Base-by-base conservation (phyloP, 2,888 invertebrate species). In the Leucophenga maculata region DNA sequence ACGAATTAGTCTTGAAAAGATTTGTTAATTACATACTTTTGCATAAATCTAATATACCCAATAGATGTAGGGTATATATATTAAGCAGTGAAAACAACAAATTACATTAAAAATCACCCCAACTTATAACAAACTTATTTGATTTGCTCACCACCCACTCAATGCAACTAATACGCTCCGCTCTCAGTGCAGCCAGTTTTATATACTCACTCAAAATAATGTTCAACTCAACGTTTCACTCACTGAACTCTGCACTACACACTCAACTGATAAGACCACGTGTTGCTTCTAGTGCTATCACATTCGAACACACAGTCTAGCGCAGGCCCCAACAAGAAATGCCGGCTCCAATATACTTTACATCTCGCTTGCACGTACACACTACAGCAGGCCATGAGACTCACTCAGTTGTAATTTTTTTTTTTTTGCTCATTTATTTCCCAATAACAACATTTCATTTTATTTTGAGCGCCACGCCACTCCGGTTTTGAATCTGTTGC, bases 401-500 rank as follows among this genome's bases (percentile, higher is more conserved):
- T 57, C 57, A 16, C 14, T 32, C 59, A 59, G 8, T 1, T 11
- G 14, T 14, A 26, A n/a, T n/a, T n/a, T n/a, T n/a, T n/a, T n/a
- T n/a, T 20, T 32, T 39, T 6, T 67, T 71, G 66, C 68, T 74
- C 72, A 68, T 66, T 74, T 68, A 69, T 69, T 69, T 66, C 74
- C 69, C 69, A 69, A 14, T 8, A 60, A 31, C 60, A 60, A 60
- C 39, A 60, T 72, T 75, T 26, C 26, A 26, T 26, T 26, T 26
- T 4, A 26, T 26, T 26, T 26, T 26, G 26, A 26, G 26, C 26
- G 26, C 26, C 82, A 85, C n/a, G 74, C 78, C 82, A 85, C 86
- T 85, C 86, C 86, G 86, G 86, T 86, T 86, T 85, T 84, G 75
- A 80, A 78, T 78, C 80, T 82, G 80, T 78, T 75, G 80, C 70